phyloP scores from a whole-genome alignment of 2,888 invertebrate species.

The Drosophila fulvimacula region DNA sequence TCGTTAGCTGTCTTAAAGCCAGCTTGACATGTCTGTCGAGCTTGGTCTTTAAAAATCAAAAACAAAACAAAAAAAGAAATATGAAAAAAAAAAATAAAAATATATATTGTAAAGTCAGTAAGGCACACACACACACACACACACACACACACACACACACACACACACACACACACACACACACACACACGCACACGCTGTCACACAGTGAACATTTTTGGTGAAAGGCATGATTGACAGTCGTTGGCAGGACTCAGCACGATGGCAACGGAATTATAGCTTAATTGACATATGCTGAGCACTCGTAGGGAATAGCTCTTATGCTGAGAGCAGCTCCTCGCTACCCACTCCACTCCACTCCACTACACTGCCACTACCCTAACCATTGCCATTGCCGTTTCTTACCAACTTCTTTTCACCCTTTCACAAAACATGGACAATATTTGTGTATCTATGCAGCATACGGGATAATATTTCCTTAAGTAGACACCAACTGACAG shows the following conservation, averaged over 20 bases:
- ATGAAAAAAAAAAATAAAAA: background rate
- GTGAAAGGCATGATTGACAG: conserved; percentile 77
- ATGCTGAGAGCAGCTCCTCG: conserved; percentile 12
- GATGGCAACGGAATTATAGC: conserved; percentile 75
- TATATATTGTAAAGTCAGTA: conserved; percentile 67
- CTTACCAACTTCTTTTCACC: conserved; percentile 39
- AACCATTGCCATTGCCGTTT: conserved; percentile 3
- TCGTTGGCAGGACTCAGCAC: conserved; percentile 63
- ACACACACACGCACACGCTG: conserved; percentile 31
- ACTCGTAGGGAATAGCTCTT: conserved; percentile 58
- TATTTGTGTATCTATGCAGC: conserved; percentile 62
- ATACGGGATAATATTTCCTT: conserved; percentile 76
- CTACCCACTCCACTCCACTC: conserved; percentile 13
- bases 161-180: conserved; percentile 38
- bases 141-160: conserved; percentile 36
- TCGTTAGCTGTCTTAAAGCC: conserved; percentile 67
- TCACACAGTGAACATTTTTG: conserved; percentile 26
- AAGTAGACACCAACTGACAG: conserved; percentile 81
- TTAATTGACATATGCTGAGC: conserved; percentile 79
- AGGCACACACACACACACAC: conserved; percentile 54
- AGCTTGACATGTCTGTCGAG: conserved; percentile 59
- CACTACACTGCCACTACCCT: background rate
- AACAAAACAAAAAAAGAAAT: conserved; percentile 7
- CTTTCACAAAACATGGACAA: conserved; percentile 52
- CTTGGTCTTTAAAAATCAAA: conserved; percentile 38